Evolutionary conservation across 2,888 invertebrate genomes (phyloP).

Genomic region (Eucriotettix oculatus): DNA sequence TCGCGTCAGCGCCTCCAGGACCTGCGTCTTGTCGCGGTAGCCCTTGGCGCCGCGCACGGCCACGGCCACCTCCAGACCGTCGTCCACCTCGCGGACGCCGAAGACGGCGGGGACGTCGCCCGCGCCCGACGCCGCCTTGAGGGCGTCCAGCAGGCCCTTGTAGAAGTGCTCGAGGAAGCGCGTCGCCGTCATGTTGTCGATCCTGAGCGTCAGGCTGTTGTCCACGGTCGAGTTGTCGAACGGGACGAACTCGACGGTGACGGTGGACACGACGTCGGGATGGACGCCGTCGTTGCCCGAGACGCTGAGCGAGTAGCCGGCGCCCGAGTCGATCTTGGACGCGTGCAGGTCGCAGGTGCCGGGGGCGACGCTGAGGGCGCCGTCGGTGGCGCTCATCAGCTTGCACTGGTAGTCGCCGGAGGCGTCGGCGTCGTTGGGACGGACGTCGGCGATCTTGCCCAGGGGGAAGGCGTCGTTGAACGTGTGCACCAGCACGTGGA

Average conservation of each 20-base stretch:
- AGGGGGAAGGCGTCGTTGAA: conserved; percentile 44
- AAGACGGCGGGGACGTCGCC: conserved; percentile 52
- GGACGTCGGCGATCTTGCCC: conserved; percentile 79
- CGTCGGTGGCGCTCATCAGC: conserved; percentile 37
- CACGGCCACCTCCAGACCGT: conserved; percentile 51
- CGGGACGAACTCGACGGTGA: conserved; percentile 63
- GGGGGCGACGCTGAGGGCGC: conserved; percentile 29
- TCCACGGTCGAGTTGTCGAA: conserved; percentile 70
- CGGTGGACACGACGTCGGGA: conserved; percentile 69
- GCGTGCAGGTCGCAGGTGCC: not conserved
- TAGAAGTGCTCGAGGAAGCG: conserved; percentile 65
- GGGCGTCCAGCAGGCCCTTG: conserved; percentile 48
- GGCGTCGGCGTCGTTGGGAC: conserved; percentile 83
- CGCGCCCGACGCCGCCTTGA: conserved; percentile 43
- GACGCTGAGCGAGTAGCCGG: conserved; percentile 51
- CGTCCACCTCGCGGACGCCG: conserved; percentile 50
- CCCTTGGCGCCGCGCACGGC: conserved; percentile 38
- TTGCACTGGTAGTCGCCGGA: conserved; percentile 78
- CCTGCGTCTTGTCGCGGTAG: conserved; percentile 45
- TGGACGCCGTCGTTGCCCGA: conserved; percentile 83
- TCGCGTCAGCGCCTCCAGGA: conserved; percentile 43
- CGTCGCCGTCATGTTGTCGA: conserved; percentile 54
- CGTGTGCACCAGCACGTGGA: conserved; percentile 52
- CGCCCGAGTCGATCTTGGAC: conserved; percentile 15
- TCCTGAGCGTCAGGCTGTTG: conserved; percentile 61